phyloP scores from a whole-genome alignment of 2,888 invertebrate species.

The Margaritifera margaritifera region DNA sequence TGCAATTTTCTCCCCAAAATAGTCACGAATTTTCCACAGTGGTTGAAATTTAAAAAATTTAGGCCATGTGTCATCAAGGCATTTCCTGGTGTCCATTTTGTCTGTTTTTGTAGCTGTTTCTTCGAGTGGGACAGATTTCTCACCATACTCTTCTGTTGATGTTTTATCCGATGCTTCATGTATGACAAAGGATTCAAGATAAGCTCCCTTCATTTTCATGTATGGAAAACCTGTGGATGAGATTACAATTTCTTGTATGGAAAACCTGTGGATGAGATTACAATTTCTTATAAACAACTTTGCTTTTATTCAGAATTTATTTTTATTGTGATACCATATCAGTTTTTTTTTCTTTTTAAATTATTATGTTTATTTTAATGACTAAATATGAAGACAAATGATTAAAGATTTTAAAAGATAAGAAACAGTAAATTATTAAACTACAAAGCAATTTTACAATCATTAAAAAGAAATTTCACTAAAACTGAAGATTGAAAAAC shows the following conservation, averaged over 20 bases:
- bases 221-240: conserved; percentile 67
- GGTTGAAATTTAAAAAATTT: conserved; percentile 71
- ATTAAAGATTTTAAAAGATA: too few relatives aligned
- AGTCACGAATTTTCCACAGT: conserved; percentile 72
- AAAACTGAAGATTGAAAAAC: too few relatives aligned
- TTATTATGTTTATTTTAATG: too few relatives aligned
- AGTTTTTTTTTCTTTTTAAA: too few relatives aligned
- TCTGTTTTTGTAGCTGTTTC: conserved; percentile 15
- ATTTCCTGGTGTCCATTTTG: conserved; percentile 50
- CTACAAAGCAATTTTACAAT: too few relatives aligned
- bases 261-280: conserved; percentile 58
- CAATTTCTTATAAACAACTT: background rate
- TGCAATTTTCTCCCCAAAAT: conserved; percentile 74
- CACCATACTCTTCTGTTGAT: conserved; percentile 46
- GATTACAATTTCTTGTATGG: conserved; percentile 66
- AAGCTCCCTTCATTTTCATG: conserved; percentile 70
- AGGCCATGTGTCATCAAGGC: conserved; percentile 65
- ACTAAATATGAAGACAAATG: too few relatives aligned
- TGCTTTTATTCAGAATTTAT: background rate
- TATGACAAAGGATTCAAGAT: conserved; percentile 69
- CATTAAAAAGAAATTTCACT: too few relatives aligned
- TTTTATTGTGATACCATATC: too few relatives aligned
- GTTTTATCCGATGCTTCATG: conserved; percentile 69
- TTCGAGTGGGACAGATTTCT: conserved; percentile 14
- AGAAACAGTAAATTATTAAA: too few relatives aligned